Conservation (phyloP, 92 coral and sea anemone genomes). For the Siderastrea siderea region DNA sequence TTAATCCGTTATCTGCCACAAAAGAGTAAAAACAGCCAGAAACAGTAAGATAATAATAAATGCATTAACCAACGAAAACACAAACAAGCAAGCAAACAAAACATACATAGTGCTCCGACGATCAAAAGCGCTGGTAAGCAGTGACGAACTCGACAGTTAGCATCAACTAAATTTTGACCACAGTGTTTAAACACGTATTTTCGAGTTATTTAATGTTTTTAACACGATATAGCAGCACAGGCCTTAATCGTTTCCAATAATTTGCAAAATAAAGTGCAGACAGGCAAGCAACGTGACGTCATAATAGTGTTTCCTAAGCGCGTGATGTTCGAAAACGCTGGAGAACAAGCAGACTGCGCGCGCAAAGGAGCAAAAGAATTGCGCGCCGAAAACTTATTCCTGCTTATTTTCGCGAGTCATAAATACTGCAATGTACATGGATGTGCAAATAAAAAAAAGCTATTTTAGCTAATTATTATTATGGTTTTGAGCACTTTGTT, state of each 20-base stretch:
- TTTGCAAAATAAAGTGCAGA: background rate
- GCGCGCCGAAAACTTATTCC: background rate
- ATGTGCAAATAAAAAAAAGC: too few relatives aligned
- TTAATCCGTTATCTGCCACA: constrained; percentile 81
- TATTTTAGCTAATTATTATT: too few relatives aligned
- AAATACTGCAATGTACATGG: too few relatives aligned
- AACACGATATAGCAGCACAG: background rate
- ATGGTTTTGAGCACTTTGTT: too few relatives aligned
- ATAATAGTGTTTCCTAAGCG: background rate
- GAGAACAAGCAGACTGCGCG: background rate
- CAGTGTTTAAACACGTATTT: background rate
- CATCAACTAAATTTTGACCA: too few relatives aligned
- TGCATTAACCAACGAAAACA: background rate
- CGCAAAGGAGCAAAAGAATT: background rate
- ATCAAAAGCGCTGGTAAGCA: too few relatives aligned
- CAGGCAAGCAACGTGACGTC: background rate
- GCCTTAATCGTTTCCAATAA: background rate
- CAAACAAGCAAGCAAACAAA: background rate
- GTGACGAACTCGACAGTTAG: background rate
- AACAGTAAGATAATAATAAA: background rate
- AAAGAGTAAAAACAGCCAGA: background rate
- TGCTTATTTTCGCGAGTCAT: background rate
- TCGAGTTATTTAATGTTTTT: background rate
- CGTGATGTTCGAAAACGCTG: background rate
- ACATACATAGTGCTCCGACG: too few relatives aligned